A percentile compares a stretch with the other conserved stretches of the same genome.
phyloP scores from a whole-genome alignment of 1,140 invertebrate genomes.

The Ceratoteleas bidentatus region DNA sequence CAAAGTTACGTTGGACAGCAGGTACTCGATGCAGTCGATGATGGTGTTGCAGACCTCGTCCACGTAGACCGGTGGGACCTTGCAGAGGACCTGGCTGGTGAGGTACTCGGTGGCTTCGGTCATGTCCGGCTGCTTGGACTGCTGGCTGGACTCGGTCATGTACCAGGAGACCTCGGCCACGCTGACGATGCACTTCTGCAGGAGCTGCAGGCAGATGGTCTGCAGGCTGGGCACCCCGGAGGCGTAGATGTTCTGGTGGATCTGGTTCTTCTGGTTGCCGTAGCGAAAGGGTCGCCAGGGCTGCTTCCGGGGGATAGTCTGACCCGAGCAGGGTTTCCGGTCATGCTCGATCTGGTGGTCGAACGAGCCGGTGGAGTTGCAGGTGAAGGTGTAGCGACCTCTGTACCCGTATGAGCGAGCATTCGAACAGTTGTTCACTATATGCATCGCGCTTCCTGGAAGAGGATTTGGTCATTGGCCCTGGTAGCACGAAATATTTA shows the following conservation, averaged over 20 bases:
- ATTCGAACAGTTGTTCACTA: conserved; percentile 37
- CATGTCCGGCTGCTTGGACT: not conserved
- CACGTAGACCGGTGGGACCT: conserved; percentile 26
- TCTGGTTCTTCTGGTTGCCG: conserved; percentile 5
- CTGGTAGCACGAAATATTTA: no score
- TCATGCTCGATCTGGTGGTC: conserved; percentile 22
- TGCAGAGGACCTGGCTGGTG: conserved; percentile 34
- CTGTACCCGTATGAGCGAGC: conserved; percentile 22
- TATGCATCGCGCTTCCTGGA: conserved; percentile 29
- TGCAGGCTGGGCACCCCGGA: conserved; percentile 27
- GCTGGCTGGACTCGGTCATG: conserved; percentile 20
- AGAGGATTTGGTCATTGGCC: not conserved
- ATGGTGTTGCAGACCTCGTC: conserved; percentile 36
- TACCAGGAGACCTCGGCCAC: conserved; percentile 40
- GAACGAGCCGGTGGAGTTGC: conserved; percentile 9
- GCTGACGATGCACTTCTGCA: conserved; percentile 31
- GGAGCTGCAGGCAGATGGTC: conserved; percentile 15
- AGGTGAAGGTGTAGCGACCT: not conserved
- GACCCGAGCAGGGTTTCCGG: not conserved
- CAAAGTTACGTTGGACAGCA: conserved; percentile 19
- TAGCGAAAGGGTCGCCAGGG: conserved; percentile 23
- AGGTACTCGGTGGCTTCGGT: conserved; percentile 33
- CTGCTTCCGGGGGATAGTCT: no score
- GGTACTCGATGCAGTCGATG: conserved; percentile 47
- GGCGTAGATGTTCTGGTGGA: conserved; percentile 11